phyloP scores from a whole-genome alignment of 2,113 vertebrate genomes.

The Macaca mulatta region DNA sequence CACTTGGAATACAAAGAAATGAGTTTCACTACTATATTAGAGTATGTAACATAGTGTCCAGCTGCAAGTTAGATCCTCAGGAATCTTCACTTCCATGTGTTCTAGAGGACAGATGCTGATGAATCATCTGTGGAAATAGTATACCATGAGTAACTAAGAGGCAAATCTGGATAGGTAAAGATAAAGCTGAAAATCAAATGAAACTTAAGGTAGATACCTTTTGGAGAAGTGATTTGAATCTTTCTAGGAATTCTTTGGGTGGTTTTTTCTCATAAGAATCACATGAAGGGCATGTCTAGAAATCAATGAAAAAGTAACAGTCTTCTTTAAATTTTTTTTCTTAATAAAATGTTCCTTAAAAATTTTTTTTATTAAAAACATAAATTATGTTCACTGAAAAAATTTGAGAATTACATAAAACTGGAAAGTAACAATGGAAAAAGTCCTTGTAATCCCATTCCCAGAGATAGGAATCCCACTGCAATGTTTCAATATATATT shows the following conservation, averaged over 20 bases:
- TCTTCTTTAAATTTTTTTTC: neutral
- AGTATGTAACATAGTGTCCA: constrained; percentile 78
- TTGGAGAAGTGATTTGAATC: constrained; percentile 78
- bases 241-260: constrained; percentile 76
- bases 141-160: constrained; percentile 15
- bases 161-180: neutral
- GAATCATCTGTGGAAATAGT: constrained; percentile 78
- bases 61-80: constrained; percentile 69
- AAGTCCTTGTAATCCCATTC: neutral
- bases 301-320: constrained; percentile 57
- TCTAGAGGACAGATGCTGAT: constrained; percentile 45
- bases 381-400: neutral
- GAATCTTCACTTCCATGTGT: constrained; percentile 35
- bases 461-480: neutral
- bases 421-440: neutral
- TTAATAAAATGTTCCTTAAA: constrained; percentile 10
- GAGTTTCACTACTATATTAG: constrained; percentile 63
- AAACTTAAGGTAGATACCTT: constrained; percentile 73
- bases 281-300: constrained; percentile 80
- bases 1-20: constrained; percentile 1
- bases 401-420: neutral
- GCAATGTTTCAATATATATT: neutral
- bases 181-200: neutral
- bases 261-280: constrained; percentile 75
- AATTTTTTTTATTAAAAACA: neutral